phyloP scores from a whole-genome alignment of 2,797 vertebrate genomes.

The Tolypeutes matacus region DNA sequence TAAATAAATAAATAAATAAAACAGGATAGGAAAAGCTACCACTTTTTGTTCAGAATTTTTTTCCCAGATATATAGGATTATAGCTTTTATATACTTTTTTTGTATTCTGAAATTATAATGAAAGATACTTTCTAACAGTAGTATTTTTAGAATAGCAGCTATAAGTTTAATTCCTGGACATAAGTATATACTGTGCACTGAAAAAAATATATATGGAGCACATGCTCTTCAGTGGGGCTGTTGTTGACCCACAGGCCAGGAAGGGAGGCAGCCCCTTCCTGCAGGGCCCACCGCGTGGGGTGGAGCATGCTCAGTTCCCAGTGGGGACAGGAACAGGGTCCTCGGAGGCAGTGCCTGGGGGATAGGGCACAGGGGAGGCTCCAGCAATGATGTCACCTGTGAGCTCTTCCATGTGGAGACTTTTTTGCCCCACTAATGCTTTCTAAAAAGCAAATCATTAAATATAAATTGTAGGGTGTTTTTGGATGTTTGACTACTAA shows the following conservation, averaged over 20 bases:
- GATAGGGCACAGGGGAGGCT: not conserved
- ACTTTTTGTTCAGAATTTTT: constrained; percentile 75
- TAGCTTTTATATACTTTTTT: constrained; percentile 83
- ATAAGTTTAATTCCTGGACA: constrained; percentile 55
- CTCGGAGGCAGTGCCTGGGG: not conserved
- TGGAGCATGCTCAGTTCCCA: not conserved
- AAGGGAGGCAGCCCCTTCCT: not conserved
- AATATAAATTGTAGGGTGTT: not conserved
- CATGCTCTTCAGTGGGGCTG: not conserved
- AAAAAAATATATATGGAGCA: not conserved
- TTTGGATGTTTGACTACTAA: not conserved
- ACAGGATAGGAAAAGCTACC: constrained; percentile 60
- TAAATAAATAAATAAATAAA: too few relatives aligned
- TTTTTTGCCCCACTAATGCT: not conserved
- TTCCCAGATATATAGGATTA: constrained; percentile 76
- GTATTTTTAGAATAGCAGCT: constrained; percentile 81
- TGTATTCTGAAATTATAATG: constrained; percentile 78
- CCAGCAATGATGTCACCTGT: not conserved
- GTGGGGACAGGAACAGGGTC: not conserved
- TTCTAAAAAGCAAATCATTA: not conserved
- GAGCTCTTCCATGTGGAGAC: not conserved
- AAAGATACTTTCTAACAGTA: constrained; percentile 75
- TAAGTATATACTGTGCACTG: constrained; percentile 61
- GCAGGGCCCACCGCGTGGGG: too few relatives aligned
- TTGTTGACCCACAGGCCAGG: not conserved